A percentile compares a stretch with the other conserved stretches of the same genome.
phyloP scores from a whole-genome alignment of 2,888 invertebrate genomes.

The Drosophila lacicola region DNA sequence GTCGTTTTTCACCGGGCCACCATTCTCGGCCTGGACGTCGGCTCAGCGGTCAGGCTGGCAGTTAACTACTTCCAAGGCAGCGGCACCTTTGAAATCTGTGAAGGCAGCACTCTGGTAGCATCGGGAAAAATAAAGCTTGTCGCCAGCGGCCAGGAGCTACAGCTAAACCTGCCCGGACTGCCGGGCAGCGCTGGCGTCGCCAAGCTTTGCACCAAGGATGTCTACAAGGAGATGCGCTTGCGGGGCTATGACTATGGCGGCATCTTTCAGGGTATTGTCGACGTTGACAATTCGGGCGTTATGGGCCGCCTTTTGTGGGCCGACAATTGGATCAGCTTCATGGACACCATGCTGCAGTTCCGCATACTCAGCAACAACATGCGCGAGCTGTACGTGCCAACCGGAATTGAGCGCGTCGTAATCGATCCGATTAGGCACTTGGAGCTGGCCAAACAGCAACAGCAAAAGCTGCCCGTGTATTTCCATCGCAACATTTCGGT shows the following conservation, averaged over 20 bases:
- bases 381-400: constrained; percentile 93
- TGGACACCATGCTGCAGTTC: constrained; percentile 98
- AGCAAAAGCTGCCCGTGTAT: constrained; percentile 87
- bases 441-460: constrained; percentile 80
- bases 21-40: constrained; percentile 94
- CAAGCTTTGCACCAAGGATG: constrained; percentile 88
- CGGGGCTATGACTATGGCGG: constrained; percentile 95
- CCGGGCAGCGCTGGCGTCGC: constrained; percentile 85
- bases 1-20: constrained; percentile 97
- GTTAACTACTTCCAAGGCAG: constrained; percentile 93
- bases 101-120: constrained; percentile 93
- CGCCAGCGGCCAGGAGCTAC: constrained; percentile 88
- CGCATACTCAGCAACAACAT: constrained; percentile 91
- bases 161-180: constrained; percentile 86
- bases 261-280: constrained; percentile 91
- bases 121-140: constrained; percentile 91
- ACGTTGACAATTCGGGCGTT: constrained; percentile 89
- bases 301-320: constrained; percentile 93
- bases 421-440: constrained; percentile 92
- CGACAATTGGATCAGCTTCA: constrained; percentile 96
- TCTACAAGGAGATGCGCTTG: constrained; percentile 94
- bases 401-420: constrained; percentile 91
- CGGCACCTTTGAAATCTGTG: constrained; percentile 95
- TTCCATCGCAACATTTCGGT: constrained; percentile 90
- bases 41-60: constrained; percentile 91